Evolutionary conservation across 23 tunicate genomes (phyloP).

Genomic region (Corella eumyota): DNA sequence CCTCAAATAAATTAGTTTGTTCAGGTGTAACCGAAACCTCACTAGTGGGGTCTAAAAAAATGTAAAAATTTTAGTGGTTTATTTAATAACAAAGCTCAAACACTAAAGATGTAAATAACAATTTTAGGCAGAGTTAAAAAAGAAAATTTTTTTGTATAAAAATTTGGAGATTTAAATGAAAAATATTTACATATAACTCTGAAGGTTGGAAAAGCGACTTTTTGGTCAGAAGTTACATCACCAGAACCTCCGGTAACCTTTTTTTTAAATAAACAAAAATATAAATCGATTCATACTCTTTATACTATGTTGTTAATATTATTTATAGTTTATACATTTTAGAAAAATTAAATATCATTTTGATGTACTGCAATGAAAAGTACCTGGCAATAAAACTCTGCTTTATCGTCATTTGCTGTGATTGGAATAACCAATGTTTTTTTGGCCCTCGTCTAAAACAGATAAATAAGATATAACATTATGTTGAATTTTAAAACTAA

Average conservation of each 20-base stretch:
- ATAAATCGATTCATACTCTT: no score
- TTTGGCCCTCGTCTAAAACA: background rate
- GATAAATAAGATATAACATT: background rate
- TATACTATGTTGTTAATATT: no score
- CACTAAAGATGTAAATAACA: background rate
- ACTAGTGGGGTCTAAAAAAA: slow-evolving; percentile 21
- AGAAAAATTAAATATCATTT: no score
- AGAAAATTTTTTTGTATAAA: no score
- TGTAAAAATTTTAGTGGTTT: background rate
- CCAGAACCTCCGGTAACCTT: no score
- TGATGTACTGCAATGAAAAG: no score
- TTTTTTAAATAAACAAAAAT: no score
- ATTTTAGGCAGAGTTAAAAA: no score
- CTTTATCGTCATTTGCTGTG: slow-evolving; percentile 1
- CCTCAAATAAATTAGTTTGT: background rate
- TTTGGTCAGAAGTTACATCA: no score
- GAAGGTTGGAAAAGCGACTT: background rate
- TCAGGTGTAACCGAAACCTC: background rate
- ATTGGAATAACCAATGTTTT: background rate
- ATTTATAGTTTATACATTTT: no score
- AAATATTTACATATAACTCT: background rate
- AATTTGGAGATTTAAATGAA: no score
- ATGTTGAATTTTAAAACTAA: no score
- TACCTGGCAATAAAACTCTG: slow-evolving; percentile 1
- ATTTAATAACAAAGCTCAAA: background rate